Conservation (phyloP, 2,888 invertebrate genomes). For the Portevinia maculata region DNA sequence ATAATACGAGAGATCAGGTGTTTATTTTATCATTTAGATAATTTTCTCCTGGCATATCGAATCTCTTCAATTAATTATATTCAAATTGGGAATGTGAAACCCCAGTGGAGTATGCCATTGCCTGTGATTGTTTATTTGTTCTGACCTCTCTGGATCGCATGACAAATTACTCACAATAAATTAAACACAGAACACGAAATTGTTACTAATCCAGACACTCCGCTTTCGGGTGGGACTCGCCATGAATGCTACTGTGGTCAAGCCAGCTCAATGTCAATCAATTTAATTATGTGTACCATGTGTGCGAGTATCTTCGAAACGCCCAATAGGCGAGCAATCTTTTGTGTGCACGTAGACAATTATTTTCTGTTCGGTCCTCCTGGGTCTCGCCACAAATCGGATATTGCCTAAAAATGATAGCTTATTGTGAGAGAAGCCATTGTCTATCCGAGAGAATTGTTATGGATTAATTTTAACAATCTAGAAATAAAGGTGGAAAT, state of each 20-base stretch:
- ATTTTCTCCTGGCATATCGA: not conserved
- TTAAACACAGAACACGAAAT: constrained; percentile 11
- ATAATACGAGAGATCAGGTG: no score
- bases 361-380: not conserved
- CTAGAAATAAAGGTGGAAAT: no score
- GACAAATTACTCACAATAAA: constrained; percentile 24
- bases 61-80: not conserved
- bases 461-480: constrained; percentile 43
- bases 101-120: not conserved
- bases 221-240: not conserved
- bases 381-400: constrained; percentile 24
- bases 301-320: constrained; percentile 22
- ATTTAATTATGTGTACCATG: constrained; percentile 63
- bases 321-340: constrained; percentile 28
- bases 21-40: not conserved
- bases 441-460: constrained; percentile 2
- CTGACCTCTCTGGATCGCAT: constrained; percentile 11
- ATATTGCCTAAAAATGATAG: constrained; percentile 56
- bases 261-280: constrained; percentile 55
- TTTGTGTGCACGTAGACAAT: constrained; percentile 43
- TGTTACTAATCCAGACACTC: constrained; percentile 19
- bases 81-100: not conserved
- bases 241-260: constrained; percentile 42
- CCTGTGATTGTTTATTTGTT: constrained; percentile 17
- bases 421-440: constrained; percentile 23